phyloP scores from a whole-genome alignment of 2,113 vertebrate genomes.

The Turnix velox region DNA sequence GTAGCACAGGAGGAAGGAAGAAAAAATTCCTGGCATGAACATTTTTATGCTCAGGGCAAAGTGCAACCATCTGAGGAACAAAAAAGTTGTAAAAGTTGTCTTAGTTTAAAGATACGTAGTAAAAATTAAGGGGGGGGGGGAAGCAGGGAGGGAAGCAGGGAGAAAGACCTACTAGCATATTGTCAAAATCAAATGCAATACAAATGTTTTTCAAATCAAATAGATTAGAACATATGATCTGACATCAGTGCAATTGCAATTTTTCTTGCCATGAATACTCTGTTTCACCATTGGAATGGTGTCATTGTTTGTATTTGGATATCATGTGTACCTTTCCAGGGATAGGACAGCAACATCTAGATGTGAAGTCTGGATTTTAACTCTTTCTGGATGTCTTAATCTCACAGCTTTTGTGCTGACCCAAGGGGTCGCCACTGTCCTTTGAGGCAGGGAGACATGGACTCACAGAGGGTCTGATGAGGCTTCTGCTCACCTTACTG shows the following conservation, averaged over 20 bases:
- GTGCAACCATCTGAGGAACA: background rate
- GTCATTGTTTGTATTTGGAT: background rate
- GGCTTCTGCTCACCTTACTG: background rate
- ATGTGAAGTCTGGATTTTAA: background rate
- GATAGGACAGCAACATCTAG: background rate
- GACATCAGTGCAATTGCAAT: background rate
- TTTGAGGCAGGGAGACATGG: background rate
- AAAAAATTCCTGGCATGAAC: background rate
- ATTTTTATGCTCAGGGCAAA: background rate
- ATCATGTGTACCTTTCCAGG: background rate
- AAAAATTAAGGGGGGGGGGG: fast-evolving
- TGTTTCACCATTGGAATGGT: background rate
- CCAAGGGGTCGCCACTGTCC: background rate
- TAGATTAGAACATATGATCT: background rate
- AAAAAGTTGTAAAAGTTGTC: background rate
- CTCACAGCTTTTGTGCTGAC: background rate
- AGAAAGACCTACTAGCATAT: background rate
- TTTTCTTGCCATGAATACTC: background rate
- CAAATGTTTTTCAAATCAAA: background rate
- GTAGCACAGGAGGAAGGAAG: background rate
- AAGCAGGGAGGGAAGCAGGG: background rate
- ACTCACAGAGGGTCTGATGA: background rate
- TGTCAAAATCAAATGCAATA: background rate
- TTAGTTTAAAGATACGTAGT: background rate
- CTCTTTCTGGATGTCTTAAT: background rate